These are phyloP conservation scores for Argyresthia goedartella DNA, from an alignment of 2,888 invertebrate genomes.

Conservation along the genomic window DNA sequence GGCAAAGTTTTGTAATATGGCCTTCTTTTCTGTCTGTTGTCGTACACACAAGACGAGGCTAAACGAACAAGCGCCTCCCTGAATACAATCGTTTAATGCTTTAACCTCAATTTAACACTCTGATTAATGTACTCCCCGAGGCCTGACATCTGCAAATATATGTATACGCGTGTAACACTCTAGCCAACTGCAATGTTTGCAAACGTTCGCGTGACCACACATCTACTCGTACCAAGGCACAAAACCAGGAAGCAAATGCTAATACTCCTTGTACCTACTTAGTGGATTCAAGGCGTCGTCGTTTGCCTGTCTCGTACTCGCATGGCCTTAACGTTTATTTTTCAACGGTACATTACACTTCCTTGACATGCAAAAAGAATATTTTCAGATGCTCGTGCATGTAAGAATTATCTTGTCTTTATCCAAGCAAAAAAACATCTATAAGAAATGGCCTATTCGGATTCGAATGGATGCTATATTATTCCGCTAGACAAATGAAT, in stretches of 20 bases:
- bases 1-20: constrained; percentile 64
- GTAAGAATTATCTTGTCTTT: not conserved
- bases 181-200: constrained; percentile 26
- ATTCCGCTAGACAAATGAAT: not conserved
- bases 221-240: constrained; percentile 23
- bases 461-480: no score
- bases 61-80: constrained; percentile 37
- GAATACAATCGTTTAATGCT: constrained; percentile 38
- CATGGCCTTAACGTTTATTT: constrained; percentile 54
- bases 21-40: constrained; percentile 57
- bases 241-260: constrained; percentile 64
- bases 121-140: constrained; percentile 40
- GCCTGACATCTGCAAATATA: constrained; percentile 25
- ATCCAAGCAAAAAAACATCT: not conserved
- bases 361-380: constrained; percentile 25
- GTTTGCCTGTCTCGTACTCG: constrained; percentile 24
- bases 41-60: constrained; percentile 50
- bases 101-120: constrained; percentile 58
- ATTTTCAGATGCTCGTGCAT: not conserved
- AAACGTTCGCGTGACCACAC: constrained; percentile 37
- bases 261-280: constrained; percentile 63
- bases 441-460: not conserved
- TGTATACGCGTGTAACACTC: constrained; percentile 27
- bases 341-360: constrained; percentile 33
- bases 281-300: constrained; percentile 59